Evolutionary conservation across 2,888 invertebrate genomes (phyloP).

Genomic region (Mythimna pallens): DNA sequence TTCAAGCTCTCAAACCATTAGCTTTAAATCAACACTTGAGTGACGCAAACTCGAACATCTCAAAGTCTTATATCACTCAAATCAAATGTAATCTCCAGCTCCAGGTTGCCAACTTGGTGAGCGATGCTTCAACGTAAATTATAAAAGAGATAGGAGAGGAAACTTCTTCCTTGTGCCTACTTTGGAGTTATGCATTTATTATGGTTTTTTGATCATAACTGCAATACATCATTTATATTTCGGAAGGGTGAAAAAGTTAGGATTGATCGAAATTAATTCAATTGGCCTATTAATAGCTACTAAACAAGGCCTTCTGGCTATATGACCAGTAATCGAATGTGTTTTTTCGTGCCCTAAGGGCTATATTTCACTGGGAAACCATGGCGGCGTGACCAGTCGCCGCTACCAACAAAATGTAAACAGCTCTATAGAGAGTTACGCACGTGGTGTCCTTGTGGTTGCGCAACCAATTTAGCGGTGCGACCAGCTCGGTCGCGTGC

Average conservation of each 20-base stretch:
- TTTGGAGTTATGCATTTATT: conserved; percentile 10
- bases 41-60: conserved; percentile 17
- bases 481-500: too few species aligned
- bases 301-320: too few species aligned
- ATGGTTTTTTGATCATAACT: conserved; percentile 15
- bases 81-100: conserved; percentile 51
- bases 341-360: too few species aligned
- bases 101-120: conserved; percentile 33
- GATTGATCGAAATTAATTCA: too few species aligned
- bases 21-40: conserved; percentile 29
- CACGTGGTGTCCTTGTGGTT: too few species aligned
- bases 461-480: too few species aligned
- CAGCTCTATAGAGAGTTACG: too few species aligned
- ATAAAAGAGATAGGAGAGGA: conserved; percentile 17
- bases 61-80: conserved; percentile 52
- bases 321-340: too few species aligned
- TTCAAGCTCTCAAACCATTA: conserved; percentile 1
- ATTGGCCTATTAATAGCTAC: too few species aligned
- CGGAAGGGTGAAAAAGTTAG: background rate
- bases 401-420: too few species aligned
- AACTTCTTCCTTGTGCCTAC: conserved; percentile 12
- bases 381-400: too few species aligned
- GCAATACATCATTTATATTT: background rate
- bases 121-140: conserved; percentile 27
- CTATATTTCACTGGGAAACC: too few species aligned